Evolutionary conservation across 2,797 vertebrate genomes (phyloP).

Genomic region (Meda fulgida): DNA sequence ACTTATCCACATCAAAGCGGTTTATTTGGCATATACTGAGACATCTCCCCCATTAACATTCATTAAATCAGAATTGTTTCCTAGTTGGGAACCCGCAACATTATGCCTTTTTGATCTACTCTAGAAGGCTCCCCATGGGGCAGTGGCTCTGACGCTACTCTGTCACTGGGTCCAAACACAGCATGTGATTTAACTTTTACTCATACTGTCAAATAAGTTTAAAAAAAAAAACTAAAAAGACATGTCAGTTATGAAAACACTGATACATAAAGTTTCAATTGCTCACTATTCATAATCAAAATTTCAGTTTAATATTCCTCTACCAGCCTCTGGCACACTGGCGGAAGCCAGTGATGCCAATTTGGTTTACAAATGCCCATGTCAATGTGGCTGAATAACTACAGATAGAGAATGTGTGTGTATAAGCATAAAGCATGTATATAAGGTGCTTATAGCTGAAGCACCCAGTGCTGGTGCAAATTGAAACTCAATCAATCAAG

Average conservation of each 20-base stretch:
- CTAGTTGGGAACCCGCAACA: no score
- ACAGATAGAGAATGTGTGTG: background rate
- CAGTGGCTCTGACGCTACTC: no score
- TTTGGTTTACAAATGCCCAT: constrained; percentile 44
- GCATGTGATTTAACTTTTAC: no score
- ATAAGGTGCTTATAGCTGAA: background rate
- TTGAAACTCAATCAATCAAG: background rate
- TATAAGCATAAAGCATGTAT: background rate
- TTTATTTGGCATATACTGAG: no score
- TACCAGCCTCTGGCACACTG: constrained; percentile 7
- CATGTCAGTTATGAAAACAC: constrained; percentile 2
- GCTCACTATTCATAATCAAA: background rate
- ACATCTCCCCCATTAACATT: no score
- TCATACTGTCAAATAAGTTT: constrained; percentile 11
- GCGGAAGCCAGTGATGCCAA: constrained; percentile 8
- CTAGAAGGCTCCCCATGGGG: no score
- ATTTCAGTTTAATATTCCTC: background rate
- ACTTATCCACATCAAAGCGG: no score
- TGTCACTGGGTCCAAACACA: no score
- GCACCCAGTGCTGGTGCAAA: background rate
- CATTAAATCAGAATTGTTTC: no score
- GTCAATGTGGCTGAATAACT: background rate
- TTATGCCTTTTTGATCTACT: no score
- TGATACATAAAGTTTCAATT: background rate
- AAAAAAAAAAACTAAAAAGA: background rate